A percentile compares a stretch with the other conserved stretches of the same genome.
Evolutionary conservation across 2,113 vertebrate species (phyloP).

Genomic region (Baryphthengus martii): DNA sequence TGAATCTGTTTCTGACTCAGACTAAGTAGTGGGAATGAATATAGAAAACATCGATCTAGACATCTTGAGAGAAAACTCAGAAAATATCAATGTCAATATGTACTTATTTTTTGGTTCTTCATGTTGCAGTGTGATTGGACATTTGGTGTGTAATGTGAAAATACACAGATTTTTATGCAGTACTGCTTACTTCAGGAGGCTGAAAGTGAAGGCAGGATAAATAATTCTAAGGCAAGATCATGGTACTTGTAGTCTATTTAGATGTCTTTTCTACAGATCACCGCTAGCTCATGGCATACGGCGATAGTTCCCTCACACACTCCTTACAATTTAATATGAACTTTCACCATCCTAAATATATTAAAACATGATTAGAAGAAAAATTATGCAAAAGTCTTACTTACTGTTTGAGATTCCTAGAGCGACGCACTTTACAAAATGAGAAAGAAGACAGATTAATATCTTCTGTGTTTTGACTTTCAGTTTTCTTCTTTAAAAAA

Average conservation of each 20-base stretch:
- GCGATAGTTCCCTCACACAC: background rate
- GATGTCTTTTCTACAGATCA: background rate
- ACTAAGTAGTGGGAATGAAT: background rate
- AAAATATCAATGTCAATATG: background rate
- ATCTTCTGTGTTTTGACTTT: background rate
- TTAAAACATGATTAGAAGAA: background rate
- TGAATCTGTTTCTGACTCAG: background rate
- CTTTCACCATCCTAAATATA: background rate
- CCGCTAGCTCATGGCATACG: background rate
- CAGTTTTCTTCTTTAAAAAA: background rate
- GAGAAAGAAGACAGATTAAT: background rate
- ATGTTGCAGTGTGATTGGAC: background rate
- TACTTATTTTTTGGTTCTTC: background rate
- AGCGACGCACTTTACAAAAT: background rate
- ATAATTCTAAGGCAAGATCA: background rate
- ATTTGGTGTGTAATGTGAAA: background rate
- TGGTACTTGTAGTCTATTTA: background rate
- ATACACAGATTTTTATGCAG: background rate
- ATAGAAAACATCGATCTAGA: background rate
- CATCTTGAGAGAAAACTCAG: background rate
- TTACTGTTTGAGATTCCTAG: background rate
- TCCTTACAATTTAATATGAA: background rate
- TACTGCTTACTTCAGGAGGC: background rate
- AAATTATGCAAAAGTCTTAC: background rate
- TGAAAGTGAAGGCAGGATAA: background rate